These are phyloP conservation scores for Varanus komodoensis DNA, from an alignment of 2,113 vertebrate species.

Conservation along the genomic window DNA sequence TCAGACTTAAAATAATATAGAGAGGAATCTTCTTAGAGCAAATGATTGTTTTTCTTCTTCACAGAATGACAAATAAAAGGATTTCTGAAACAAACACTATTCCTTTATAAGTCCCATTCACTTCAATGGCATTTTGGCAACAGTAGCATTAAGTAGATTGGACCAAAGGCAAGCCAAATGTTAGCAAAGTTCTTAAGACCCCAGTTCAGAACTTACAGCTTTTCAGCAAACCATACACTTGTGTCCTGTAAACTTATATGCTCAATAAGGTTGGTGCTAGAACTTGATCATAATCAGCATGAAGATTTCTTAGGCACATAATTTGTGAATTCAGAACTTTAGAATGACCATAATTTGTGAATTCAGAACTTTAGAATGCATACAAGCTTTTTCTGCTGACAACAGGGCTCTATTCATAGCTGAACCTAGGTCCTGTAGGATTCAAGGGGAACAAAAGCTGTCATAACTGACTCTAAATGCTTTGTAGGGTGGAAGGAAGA, in stretches of 20 bases:
- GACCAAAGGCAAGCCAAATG: constrained; percentile 37
- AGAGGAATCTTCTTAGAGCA: constrained; percentile 42
- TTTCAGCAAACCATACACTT: constrained; percentile 50
- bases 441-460: neutral
- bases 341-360: neutral
- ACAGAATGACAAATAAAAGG: constrained; percentile 50
- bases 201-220: constrained; percentile 58
- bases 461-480: neutral
- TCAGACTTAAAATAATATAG: constrained; percentile 24
- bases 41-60: constrained; percentile 23
- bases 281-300: neutral
- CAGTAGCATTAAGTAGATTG: constrained; percentile 6
- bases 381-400: neutral
- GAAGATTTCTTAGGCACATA: neutral
- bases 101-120: constrained; percentile 15
- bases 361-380: neutral
- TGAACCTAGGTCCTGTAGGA: neutral
- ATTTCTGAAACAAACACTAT: neutral
- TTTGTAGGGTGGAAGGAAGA: neutral
- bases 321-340: neutral
- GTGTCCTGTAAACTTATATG: constrained; percentile 64
- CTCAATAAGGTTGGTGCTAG: constrained; percentile 19
- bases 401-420: neutral
- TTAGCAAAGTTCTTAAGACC: constrained; percentile 68
- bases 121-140: neutral